These are phyloP conservation scores for Seladonia tumulorum DNA, from an alignment of 2,888 invertebrate species.

Conservation along the genomic window DNA sequence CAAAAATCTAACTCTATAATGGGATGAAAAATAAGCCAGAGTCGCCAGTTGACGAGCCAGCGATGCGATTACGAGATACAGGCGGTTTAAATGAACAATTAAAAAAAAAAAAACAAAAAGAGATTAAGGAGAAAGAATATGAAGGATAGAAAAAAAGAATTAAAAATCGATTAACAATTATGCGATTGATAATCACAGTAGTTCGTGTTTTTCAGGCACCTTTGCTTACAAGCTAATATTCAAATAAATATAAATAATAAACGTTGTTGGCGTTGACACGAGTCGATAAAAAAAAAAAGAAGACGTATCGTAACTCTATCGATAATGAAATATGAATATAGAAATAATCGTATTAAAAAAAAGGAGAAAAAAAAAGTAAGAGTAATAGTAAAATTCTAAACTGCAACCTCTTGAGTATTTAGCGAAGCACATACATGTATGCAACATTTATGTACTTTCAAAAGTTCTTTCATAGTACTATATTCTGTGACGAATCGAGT, in stretches of 20 bases:
- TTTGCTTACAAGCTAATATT: constrained; percentile 79
- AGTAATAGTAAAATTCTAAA: constrained; percentile 70
- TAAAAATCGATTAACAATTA: constrained; percentile 77
- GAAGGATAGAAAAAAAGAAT: constrained; percentile 58
- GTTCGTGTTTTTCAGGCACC: constrained; percentile 81
- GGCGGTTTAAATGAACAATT: constrained; percentile 18
- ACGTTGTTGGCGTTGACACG: constrained; percentile 41
- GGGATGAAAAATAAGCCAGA: constrained; percentile 71
- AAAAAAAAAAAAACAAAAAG: constrained; percentile 54
- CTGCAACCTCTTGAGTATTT: constrained; percentile 82
- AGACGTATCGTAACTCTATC: constrained; percentile 32
- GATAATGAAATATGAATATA: constrained; percentile 52
- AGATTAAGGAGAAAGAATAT: constrained; percentile 36
- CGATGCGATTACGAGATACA: constrained; percentile 36
- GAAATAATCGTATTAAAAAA: constrained; percentile 56
- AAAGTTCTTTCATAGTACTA: constrained; percentile 40
- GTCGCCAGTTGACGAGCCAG: constrained; percentile 55
- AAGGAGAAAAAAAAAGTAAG: constrained; percentile 66
- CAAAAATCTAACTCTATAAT: constrained; percentile 64
- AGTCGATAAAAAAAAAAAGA: constrained; percentile 53
- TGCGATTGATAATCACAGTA: constrained; percentile 82
- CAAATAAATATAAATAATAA: constrained; percentile 81
- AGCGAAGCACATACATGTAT: constrained; percentile 79
- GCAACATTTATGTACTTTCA: constrained; percentile 37
- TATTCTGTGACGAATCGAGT: constrained; percentile 60